Conservation (phyloP, 30 jellyfish, hydroid and myxozoan species). For the Aurelia sp. region DNA sequence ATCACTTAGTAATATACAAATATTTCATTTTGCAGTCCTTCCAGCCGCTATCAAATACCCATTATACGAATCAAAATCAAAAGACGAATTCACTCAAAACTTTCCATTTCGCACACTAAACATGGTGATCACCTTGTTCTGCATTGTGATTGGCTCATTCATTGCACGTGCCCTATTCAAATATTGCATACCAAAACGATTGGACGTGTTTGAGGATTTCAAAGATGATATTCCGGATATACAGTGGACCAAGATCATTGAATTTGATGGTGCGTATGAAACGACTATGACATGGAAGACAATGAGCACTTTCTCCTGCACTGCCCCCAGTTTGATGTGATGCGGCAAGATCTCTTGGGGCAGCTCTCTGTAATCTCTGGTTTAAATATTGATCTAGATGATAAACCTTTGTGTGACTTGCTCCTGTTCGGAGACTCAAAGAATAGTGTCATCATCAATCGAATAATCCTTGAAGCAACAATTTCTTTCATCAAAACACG, state of each 20-base stretch:
- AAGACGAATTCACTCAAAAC: constrained; percentile 51
- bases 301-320: too few relatives aligned
- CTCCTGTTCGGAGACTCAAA: too few relatives aligned
- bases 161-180: constrained; percentile 60
- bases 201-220: constrained; percentile 69
- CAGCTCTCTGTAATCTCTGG: too few relatives aligned
- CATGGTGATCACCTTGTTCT: constrained; percentile 80
- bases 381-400: too few relatives aligned
- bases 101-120: constrained; percentile 97
- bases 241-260: constrained; percentile 28
- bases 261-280: constrained; percentile 30
- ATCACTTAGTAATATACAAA: background rate
- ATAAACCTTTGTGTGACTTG: too few relatives aligned
- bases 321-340: too few relatives aligned
- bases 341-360: too few relatives aligned
- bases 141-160: constrained; percentile 66
- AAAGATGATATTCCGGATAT: constrained; percentile 56
- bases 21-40: constrained; percentile 64
- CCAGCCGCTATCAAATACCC: constrained; percentile 90
- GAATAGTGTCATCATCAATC: too few relatives aligned
- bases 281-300: too few relatives aligned
- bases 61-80: constrained; percentile 24
- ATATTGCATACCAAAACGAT: constrained; percentile 30
- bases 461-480: too few relatives aligned
- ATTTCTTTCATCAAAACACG: too few relatives aligned